Evolutionary conservation across 2,888 invertebrate species (phyloP).

Genomic region (Epicampocera succincta): DNA sequence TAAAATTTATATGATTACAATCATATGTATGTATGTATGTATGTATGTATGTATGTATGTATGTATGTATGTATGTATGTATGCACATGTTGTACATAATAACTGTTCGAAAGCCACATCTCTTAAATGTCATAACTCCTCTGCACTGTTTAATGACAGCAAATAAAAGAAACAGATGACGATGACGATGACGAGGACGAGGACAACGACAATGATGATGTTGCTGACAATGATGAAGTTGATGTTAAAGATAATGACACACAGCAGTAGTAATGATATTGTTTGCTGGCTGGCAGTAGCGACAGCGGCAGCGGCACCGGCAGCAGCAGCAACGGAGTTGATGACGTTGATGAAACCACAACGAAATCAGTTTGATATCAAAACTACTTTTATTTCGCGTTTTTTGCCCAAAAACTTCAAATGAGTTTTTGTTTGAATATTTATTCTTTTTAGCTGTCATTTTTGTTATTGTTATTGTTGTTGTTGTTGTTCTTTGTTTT

Average conservation of each 20-base stretch:
- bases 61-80: no score
- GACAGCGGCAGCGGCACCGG: no score
- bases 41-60: no score
- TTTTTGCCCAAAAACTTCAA: slow-evolving; percentile 23
- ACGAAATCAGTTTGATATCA: slow-evolving; percentile 46
- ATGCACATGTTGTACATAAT: no score
- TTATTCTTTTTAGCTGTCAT: neutral
- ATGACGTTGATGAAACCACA: slow-evolving; percentile 27
- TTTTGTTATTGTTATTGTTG: no score
- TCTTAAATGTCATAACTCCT: slow-evolving; percentile 33
- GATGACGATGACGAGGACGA: slow-evolving; percentile 33
- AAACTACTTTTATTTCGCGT: slow-evolving; percentile 32
- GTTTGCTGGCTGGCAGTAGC: neutral
- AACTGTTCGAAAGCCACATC: neutral
- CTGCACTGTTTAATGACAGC: slow-evolving; percentile 20
- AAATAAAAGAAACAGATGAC: slow-evolving; percentile 15
- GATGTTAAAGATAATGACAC: slow-evolving; percentile 49
- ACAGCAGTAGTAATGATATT: slow-evolving; percentile 10
- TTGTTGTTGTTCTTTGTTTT: neutral
- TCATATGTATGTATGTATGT: no score
- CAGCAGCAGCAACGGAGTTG: slow-evolving; percentile 16
- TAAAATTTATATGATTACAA: no score
- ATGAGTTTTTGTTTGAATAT: slow-evolving; percentile 34
- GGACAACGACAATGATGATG: slow-evolving; percentile 39
- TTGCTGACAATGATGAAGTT: slow-evolving; percentile 43